Conservation (phyloP, 2,797 vertebrate genomes). For the Parambassis ranga region DNA sequence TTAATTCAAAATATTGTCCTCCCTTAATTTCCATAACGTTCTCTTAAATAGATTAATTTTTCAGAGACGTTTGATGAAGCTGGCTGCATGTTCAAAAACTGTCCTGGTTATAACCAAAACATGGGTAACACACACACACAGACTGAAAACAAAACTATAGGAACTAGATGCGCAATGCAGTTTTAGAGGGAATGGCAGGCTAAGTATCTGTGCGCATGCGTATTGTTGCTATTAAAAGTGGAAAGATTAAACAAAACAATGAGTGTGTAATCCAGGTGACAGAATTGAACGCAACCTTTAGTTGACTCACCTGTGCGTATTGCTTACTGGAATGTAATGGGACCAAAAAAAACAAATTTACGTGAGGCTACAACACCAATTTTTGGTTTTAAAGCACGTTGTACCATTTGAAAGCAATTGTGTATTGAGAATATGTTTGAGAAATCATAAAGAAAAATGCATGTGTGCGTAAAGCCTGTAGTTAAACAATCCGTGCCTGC, state of each 20-base stretch:
- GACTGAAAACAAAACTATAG: background rate
- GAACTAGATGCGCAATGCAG: background rate
- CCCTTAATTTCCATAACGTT: background rate
- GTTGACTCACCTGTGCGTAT: constrained; percentile 3
- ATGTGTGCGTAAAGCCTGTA: too few relatives aligned
- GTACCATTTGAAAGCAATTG: background rate
- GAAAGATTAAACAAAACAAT: background rate
- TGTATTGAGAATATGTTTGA: background rate
- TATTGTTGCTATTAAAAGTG: background rate
- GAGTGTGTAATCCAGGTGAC: background rate
- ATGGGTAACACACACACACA: background rate
- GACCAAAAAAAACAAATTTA: background rate
- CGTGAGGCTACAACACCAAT: background rate
- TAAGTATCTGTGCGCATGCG: background rate
- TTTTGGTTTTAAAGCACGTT: too few relatives aligned
- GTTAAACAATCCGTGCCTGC: too few relatives aligned
- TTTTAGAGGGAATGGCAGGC: background rate
- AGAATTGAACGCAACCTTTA: background rate
- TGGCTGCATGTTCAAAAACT: too few relatives aligned
- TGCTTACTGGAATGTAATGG: background rate
- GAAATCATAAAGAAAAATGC: background rate
- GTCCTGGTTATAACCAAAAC: background rate
- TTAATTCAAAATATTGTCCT: background rate
- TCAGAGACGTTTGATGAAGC: background rate
- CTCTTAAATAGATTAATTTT: too few relatives aligned